Base-by-base conservation (phyloP, 30 jellyfish, hydroid and myxozoan genomes). In the Cassiopea xamachana region DNA sequence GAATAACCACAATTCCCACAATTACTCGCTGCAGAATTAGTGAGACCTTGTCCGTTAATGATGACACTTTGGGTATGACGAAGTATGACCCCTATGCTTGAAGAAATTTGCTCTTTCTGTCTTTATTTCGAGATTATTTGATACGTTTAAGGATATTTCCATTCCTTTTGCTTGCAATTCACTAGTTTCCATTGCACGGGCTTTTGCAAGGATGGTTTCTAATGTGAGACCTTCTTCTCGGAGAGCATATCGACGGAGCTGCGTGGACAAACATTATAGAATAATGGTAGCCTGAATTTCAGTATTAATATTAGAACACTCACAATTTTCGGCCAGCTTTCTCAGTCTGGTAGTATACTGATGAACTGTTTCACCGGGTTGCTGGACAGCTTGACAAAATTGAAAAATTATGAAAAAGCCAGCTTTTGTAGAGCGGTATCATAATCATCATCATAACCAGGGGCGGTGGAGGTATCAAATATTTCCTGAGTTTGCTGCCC, bases 391-490 rank as follows among this genome's bases (percentile, higher is more conserved):
- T 69, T 69, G 78, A 5, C 48, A n/a, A 73, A 73, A 73, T 73
- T 73, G 81, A 27, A 73, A 73, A 9, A 73, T 73, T 73, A 14
- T 58, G 48, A 77, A 77, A 74, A 44, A 74, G 39, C 46, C 18
- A 39, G 89, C 16, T 80, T 49, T 48, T n/a, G 55, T 4, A 80
- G 79, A 12, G 89, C 77, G 47, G 86, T 77, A 27, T 51, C 46
- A 47, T 44, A 77, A 73, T 77, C 86, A 77, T 46, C 18, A n/a
- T 77, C 86, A 16, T 45, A 73, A 7, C 73, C 73, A 77, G 46
- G 46, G 9, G 9, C 86, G 5, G 86, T 43, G 47, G 47, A 44
- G 9, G 86, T 77, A 44, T 77, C 86, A 77, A 77, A 77, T 43
- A 77, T 77, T 77, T 77, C 14, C 47, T 77, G 73, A 27, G 8